Percentiles rank a stretch among this genome's conserved stretches.
Conservation (phyloP, 2,797 vertebrate genomes). For the Clarias platycephalus region DNA sequence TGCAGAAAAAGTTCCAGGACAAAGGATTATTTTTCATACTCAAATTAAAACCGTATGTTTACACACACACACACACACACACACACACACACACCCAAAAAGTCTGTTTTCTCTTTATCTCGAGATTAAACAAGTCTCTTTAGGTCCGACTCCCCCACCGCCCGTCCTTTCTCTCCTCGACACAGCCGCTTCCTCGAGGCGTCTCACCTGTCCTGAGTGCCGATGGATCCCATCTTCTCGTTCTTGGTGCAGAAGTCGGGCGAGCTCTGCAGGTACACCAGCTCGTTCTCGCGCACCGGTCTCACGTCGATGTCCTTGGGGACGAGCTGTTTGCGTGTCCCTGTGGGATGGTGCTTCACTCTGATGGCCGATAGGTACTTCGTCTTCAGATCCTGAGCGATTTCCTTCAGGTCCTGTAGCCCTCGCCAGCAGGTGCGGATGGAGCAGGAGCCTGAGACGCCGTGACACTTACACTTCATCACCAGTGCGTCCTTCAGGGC, state of each 20-base stretch:
- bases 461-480: constrained; percentile 98
- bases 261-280: constrained; percentile 95
- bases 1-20: not conserved
- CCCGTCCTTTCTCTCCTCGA: too few species aligned
- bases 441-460: constrained; percentile 97
- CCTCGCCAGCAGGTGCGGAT: constrained; percentile 98
- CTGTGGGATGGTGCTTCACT: constrained; percentile 92
- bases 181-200: not conserved
- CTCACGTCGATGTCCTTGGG: constrained; percentile 97
- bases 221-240: constrained; percentile 90
- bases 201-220: constrained; percentile 95
- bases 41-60: not conserved
- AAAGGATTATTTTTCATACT: not conserved
- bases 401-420: constrained; percentile 89
- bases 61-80: not conserved
- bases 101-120: too few species aligned
- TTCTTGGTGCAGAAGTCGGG: constrained; percentile 94
- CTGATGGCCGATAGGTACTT: constrained; percentile 97
- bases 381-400: constrained; percentile 92
- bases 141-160: not conserved
- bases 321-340: constrained; percentile 95
- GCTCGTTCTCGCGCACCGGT: constrained; percentile 91
- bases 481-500: constrained; percentile 88
- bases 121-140: not conserved
- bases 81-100: not conserved